Evolutionary conservation across 2,888 invertebrate genomes (phyloP), one percentile per base, ranked within the genome.

Genomic region (Sinopyrophorus schimmeli): DNA sequence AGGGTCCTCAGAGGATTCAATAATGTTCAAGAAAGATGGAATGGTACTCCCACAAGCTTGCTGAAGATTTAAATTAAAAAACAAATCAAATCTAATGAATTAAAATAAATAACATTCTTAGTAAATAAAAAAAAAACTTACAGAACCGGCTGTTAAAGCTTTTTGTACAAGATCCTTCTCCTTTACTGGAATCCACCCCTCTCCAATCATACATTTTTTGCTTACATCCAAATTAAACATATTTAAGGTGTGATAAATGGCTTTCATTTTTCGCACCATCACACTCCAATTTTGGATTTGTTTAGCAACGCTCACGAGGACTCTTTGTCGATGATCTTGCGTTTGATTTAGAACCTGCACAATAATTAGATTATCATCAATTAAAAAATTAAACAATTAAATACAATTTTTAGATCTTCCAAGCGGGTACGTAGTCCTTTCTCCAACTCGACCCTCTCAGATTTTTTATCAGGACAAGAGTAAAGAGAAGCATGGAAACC

Each of bases 231-330:
- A 82, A 68, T 89, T 94, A 76, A 94, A 93, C 75, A 92, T 81
- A 74, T 95, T 96, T 61, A 95, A 78, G 0, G 89, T 92, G 69
- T 94, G 92, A 74, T 94, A 96, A 67, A 95, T 93, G 2, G 94
- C 93, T 71, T 96, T 96, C 78, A 92, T 90, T 68, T 91, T 91
- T 12, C 86, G 78, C 6, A 92, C 91, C 69, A 87, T 90, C 32
- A 91, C 82, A 74, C 84, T 84, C 93, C 93, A 94, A 39, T 87
- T 87, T 65, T 89, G 89, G 59, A 94, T 79, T 71, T 92, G 90
- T 60, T 89, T 85, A 1, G 92, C 91, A 1, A 92, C 92, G 57
- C 87, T 88, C 1, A 88, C 82, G 20, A 94, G 76, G 0, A 94
- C 90, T 7, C 92, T 76, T 60, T 89, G 87, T 34, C 92, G 80